Conservation (phyloP, 2,113 vertebrate species). For the Aptenodytes patagonicus region DNA sequence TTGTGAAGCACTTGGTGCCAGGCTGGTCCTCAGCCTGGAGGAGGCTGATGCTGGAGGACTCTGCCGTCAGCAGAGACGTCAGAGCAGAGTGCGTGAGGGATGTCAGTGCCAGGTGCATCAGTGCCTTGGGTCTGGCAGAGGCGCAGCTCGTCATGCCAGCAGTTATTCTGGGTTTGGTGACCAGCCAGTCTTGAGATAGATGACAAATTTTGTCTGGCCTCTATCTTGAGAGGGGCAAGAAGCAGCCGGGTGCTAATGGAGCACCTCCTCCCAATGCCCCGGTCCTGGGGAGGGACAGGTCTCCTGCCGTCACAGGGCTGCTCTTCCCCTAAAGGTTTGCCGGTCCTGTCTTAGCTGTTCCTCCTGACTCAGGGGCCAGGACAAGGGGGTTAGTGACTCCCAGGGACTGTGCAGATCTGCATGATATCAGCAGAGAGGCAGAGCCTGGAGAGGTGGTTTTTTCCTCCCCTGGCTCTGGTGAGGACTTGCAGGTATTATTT, state of each 20-base stretch:
- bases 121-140: background rate
- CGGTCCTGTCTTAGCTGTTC: background rate
- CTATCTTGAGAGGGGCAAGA: background rate
- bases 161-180: background rate
- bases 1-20: accelerated
- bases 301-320: background rate
- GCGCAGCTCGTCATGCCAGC: background rate
- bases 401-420: background rate
- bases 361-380: background rate
- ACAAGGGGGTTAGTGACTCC: background rate
- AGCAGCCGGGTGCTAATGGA: background rate
- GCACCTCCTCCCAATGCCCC: background rate
- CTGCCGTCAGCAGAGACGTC: background rate
- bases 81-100: background rate
- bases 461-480: background rate
- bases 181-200: background rate
- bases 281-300: background rate
- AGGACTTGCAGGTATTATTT: background rate
- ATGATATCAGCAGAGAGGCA: background rate
- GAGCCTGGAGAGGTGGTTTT: background rate
- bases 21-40: background rate
- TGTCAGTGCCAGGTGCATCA: background rate
- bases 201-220: background rate
- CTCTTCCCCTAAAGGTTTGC: background rate
- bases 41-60: background rate